Base-by-base conservation (phyloP, 2,888 invertebrate genomes). In the Agrotis exclamationis region DNA sequence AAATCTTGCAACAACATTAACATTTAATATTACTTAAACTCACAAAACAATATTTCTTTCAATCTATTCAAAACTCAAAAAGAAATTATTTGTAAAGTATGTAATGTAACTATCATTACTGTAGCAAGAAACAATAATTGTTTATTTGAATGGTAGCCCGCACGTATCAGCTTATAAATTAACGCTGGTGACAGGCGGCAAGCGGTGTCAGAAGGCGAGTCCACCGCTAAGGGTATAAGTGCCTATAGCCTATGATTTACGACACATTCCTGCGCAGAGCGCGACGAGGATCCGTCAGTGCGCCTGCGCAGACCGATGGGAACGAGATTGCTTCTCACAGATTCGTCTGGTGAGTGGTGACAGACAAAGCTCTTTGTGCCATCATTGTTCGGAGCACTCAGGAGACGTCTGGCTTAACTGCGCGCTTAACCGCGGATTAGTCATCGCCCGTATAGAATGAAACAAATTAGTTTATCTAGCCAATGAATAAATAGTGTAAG, bases 251-350 rank as follows among this genome's bases (percentile, higher is more conserved):
- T 85, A 93, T 93, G 95, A 95, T 95, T 94, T 95, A 95, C 90
- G 91, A 87, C 89, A 89, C 94, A 95, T 95, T 94, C 95, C 94
- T 92, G 88, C 82, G 88, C 88, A 86, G 86, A 88, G 88, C 88
- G 82, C 85, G 85, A 83, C 84, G 84, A 87, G 84, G 83, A 87
- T 88, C 86, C 83, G 84, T 85, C 87, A 85, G 84, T 88, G 89
- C 87, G 90, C 86, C 85, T 86, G 89, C 88, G 86, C 87, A 84
- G 85, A 74, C 72, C 88, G 86, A 87, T 93, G 93, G 92, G 93
- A 94, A 93, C 89, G 79, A 91, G 90, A 94, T 94, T 93, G 92
- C 90, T 91, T 90, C 92, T 87, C 88, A 90, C 90, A 90, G 88
- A 89, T 89, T 88, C 85, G 85, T 83, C 86, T 85, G 91, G 89